Evolutionary conservation across 2,113 vertebrate species (phyloP), one percentile per base, ranked within the genome.

Genomic region (Dryoscopus gambensis): DNA sequence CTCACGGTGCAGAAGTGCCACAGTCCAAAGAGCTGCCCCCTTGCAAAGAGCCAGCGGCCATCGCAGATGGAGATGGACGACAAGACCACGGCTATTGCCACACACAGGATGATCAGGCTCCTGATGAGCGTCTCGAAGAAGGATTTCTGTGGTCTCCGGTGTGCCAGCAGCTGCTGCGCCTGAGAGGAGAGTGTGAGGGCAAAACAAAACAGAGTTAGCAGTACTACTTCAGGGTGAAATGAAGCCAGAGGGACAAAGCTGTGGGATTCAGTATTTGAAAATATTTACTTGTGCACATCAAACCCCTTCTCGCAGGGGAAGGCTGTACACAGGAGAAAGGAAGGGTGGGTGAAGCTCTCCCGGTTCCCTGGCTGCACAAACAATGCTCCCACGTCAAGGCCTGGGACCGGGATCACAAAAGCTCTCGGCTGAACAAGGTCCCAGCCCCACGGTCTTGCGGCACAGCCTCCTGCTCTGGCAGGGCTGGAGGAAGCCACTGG

Each of bases 21-120:
- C 28, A 99, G 97, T 44, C 98, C 98, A 1, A 98, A 98, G 85
- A 98, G 96, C 56, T 73, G 97, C 6, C 91, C 95, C 15, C 95
- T 96, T 0, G 93, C 87, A 6, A 98, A 97, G 39, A 99, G 98
- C 98, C 98, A 99, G 92, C 97, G 96, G 37, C 98, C 98, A 5
- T 98, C 98, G 1, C 98, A 98, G 84, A 98, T 90, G 2, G 98
- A 98, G 67, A 99, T 85, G 2, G 98, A 99, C 0, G 98, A 98
- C 24, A 99, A 78, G 80, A 99, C 97, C 67, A 99, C 84, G 0
- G 98, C 98, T 75, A 98, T 92, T 0, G 97, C 97, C 8, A 97
- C 93, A 0, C 98, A 98, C 49, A 98, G 49, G 74, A 98, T 98
- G 85, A 99, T 98, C 60, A 98, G 94, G 59, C 96, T 97, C 80